Conservation (phyloP, 1,140 invertebrate species). For the Popillia japonica region DNA sequence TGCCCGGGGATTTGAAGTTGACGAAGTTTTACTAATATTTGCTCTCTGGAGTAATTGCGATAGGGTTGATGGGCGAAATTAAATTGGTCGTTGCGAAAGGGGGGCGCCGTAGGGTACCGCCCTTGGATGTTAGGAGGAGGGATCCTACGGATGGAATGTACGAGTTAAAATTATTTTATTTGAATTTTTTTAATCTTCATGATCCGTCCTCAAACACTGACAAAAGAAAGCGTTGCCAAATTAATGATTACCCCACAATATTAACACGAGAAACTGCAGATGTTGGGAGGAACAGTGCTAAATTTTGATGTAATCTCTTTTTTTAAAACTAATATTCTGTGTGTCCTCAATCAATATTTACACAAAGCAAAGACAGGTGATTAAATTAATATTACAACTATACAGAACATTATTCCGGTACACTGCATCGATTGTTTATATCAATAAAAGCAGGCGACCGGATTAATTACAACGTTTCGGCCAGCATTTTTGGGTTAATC, state of each 20-base stretch:
- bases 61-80: constrained; percentile 31
- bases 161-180: too few relatives aligned
- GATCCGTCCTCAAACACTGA: too few relatives aligned
- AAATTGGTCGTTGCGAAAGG: constrained; percentile 22
- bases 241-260: too few relatives aligned
- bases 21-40: constrained; percentile 34
- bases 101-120: background rate
- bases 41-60: constrained; percentile 32
- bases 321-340: too few relatives aligned
- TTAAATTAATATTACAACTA: constrained; percentile 17
- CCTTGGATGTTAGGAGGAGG: background rate
- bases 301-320: too few relatives aligned
- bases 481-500: constrained; percentile 28
- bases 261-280: too few relatives aligned
- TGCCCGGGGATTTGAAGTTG: constrained; percentile 33
- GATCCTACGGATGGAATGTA: background rate
- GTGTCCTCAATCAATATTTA: background rate
- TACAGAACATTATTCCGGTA: background rate
- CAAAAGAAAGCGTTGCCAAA: too few relatives aligned
- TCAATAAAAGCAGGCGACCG: constrained; percentile 31
- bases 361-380: constrained; percentile 1
- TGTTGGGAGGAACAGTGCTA: too few relatives aligned
- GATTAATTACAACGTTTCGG: constrained; percentile 30
- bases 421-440: constrained; percentile 12
- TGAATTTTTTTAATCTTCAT: too few relatives aligned